Conservation (phyloP, 2,113 vertebrate genomes). For the Pseudonaja textilis region DNA sequence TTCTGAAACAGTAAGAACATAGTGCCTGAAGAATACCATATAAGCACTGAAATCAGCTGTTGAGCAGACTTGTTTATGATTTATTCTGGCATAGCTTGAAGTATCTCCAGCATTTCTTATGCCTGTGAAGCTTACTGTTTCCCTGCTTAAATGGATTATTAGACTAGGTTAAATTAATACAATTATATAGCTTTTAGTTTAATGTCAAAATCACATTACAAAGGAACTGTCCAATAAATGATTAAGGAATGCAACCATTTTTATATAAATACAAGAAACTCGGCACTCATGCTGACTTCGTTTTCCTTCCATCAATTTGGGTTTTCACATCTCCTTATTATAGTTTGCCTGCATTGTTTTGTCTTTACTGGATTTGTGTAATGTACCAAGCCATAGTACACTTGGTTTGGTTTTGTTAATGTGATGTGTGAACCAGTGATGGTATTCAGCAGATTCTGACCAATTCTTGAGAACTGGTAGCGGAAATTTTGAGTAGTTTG, state of each 20-base stretch:
- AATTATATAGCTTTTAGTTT: not conserved
- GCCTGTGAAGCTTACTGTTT: not conserved
- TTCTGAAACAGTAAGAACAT: not conserved
- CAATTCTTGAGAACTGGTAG: too few relatives aligned
- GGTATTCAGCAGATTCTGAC: too few relatives aligned
- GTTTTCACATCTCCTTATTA: not conserved
- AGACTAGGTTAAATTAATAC: not conserved
- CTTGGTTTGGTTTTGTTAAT: not conserved
- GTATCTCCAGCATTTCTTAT: not conserved
- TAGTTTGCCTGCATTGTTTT: not conserved
- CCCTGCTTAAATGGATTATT: not conserved
- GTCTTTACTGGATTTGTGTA: not conserved
- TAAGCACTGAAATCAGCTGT: not conserved
- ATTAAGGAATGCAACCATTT: not conserved
- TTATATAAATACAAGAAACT: not conserved
- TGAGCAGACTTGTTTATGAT: not conserved
- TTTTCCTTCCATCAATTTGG: not conserved
- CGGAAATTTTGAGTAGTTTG: too few relatives aligned
- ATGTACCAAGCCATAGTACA: not conserved
- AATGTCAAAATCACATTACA: not conserved
- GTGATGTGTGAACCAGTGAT: too few relatives aligned
- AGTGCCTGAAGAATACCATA: constrained; percentile 14
- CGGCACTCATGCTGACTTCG: not conserved
- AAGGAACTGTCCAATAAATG: not conserved
- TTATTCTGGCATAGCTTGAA: not conserved